Evolutionary conservation across 1,140 invertebrate genomes (phyloP).

Genomic region (Aplysia californica): DNA sequence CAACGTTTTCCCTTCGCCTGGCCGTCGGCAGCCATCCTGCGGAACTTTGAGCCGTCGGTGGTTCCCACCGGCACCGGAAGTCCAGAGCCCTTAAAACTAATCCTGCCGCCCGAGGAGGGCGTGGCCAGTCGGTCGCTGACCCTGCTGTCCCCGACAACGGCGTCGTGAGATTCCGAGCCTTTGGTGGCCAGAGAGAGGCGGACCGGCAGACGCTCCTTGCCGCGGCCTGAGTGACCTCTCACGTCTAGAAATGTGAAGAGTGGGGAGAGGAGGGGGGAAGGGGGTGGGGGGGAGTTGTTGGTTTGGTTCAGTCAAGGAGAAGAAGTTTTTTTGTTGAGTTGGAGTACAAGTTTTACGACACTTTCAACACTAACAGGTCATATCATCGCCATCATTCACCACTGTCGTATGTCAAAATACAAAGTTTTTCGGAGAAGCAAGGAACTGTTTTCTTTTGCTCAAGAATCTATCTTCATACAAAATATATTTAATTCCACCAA

Average conservation of each 20-base stretch:
- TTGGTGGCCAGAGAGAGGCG: slow-evolving; percentile 54
- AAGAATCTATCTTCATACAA: too few species aligned
- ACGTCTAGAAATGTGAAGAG: slow-evolving; percentile 48
- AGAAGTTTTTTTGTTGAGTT: too few species aligned
- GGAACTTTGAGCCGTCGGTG: slow-evolving; percentile 56
- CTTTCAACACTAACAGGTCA: too few species aligned
- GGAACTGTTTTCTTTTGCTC: too few species aligned
- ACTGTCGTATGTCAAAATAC: too few species aligned
- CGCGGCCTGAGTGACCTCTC: slow-evolving; percentile 45
- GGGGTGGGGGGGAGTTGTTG: background rate
- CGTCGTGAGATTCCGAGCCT: slow-evolving; percentile 47
- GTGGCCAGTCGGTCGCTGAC: slow-evolving; percentile 60
- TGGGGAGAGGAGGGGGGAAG: slow-evolving; percentile 27
- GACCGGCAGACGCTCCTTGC: slow-evolving; percentile 55
- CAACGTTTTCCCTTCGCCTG: slow-evolving; percentile 28
- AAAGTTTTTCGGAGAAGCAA: too few species aligned
- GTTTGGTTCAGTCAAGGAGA: too few species aligned
- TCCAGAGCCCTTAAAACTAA: slow-evolving; percentile 59
- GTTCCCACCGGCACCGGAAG: slow-evolving; percentile 58
- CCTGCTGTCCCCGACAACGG: slow-evolving; percentile 45
- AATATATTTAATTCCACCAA: too few species aligned
- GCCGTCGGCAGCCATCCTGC: slow-evolving; percentile 51
- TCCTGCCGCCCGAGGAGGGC: slow-evolving; percentile 59
- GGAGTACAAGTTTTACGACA: too few species aligned
- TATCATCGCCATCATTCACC: too few species aligned